These are phyloP conservation scores for Cephus pulcher DNA, from an alignment of 2,888 invertebrate species.

Conservation along the genomic window DNA sequence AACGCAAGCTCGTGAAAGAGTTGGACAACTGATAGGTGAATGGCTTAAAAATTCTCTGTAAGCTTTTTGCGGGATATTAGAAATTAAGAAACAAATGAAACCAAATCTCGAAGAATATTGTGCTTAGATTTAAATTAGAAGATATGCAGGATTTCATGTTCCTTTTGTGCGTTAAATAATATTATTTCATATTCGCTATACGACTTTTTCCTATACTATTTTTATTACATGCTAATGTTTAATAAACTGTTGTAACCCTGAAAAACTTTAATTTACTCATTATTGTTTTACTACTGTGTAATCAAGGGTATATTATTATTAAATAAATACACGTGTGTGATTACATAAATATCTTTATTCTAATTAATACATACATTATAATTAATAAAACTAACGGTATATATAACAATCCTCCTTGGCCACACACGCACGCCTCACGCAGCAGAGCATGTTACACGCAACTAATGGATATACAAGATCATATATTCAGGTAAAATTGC, in stretches of 20 bases:
- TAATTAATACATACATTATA: slow-evolving; percentile 28
- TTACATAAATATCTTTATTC: slow-evolving; percentile 37
- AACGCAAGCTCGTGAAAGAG: slow-evolving; percentile 75
- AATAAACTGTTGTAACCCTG: background rate
- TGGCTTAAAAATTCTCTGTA: slow-evolving; percentile 68
- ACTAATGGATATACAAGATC: slow-evolving; percentile 25
- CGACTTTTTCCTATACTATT: background rate
- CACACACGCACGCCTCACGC: slow-evolving; percentile 10
- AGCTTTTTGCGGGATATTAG: background rate
- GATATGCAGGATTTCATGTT: background rate
- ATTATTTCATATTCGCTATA: background rate
- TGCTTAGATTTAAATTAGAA: background rate
- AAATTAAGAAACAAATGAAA: background rate
- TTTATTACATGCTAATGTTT: background rate
- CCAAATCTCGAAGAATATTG: background rate
- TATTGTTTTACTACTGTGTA: background rate
- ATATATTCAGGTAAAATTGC: slow-evolving; percentile 34
- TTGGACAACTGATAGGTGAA: slow-evolving; percentile 70
- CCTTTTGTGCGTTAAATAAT: background rate
- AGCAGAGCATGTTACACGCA: background rate
- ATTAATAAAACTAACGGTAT: slow-evolving; percentile 28
- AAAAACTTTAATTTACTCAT: background rate
- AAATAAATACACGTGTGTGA: background rate
- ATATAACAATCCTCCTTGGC: slow-evolving; percentile 22
- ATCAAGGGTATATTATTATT: background rate